Evolutionary conservation across 2,113 vertebrate genomes (phyloP).

Genomic region (Erythrolamprus reginae): DNA sequence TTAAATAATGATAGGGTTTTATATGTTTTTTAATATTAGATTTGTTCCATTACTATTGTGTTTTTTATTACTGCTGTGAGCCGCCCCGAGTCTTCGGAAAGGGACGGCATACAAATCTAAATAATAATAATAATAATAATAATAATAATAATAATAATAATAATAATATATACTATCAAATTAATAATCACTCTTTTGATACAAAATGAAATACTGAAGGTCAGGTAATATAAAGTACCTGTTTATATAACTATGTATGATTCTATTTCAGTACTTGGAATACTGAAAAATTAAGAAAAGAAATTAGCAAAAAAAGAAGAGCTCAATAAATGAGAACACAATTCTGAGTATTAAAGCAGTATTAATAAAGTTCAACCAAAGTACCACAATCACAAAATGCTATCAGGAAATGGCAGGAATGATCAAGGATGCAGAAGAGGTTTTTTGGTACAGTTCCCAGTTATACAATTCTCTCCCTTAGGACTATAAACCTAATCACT

Average conservation of each 20-base stretch:
- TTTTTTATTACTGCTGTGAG: too few species aligned
- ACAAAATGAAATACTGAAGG: not conserved
- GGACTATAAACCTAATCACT: not conserved
- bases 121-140: too few species aligned
- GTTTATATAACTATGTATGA: not conserved
- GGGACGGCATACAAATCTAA: too few species aligned
- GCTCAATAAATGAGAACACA: not conserved
- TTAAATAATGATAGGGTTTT: too few species aligned
- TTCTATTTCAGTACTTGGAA: not conserved
- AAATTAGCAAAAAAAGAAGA: not conserved
- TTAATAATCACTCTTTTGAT: slow-evolving; percentile 9
- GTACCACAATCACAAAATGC: not conserved
- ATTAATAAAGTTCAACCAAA: not conserved
- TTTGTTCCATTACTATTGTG: too few species aligned
- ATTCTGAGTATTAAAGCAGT: not conserved
- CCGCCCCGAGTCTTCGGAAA: too few species aligned
- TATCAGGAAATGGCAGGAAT: not conserved
- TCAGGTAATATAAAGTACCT: not conserved
- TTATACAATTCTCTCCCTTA: not conserved
- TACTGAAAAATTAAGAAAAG: not conserved
- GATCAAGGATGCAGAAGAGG: not conserved
- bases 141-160: too few species aligned
- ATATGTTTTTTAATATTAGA: too few species aligned
- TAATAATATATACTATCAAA: slow-evolving; percentile 16
- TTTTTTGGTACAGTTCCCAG: not conserved